phyloP scores from a whole-genome alignment of 2,113 vertebrate species.

The Sigmodon hispidus region DNA sequence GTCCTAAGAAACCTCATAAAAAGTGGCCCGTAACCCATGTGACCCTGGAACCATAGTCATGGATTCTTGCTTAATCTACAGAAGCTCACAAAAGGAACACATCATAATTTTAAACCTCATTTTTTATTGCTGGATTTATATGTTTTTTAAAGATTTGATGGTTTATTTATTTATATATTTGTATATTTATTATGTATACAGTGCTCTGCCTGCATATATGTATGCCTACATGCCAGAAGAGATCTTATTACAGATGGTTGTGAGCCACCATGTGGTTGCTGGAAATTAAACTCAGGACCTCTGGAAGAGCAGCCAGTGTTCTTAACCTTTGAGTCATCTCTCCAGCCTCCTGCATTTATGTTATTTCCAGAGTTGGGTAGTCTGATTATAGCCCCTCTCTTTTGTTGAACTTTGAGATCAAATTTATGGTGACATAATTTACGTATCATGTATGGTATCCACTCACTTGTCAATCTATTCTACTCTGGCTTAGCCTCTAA shows the following conservation, averaged over 20 bases:
- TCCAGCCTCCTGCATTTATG: too few species aligned
- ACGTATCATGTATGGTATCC: neutral
- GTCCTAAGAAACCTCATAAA: neutral
- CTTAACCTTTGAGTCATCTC: too few species aligned
- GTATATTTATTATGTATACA: too few species aligned
- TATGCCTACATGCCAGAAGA: too few species aligned
- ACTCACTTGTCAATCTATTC: neutral
- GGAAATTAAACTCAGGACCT: too few species aligned
- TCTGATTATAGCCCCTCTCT: neutral
- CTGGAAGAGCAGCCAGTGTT: too few species aligned
- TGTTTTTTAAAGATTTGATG: too few species aligned
- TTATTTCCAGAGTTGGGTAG: slow-evolving; percentile 2
- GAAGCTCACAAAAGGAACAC: neutral
- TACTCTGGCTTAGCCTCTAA: neutral
- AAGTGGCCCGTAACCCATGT: neutral
- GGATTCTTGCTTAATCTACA: neutral
- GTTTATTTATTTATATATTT: too few species aligned
- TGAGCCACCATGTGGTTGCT: too few species aligned
- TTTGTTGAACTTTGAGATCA: neutral
- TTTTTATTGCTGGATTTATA: neutral
- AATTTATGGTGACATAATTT: neutral
- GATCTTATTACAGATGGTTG: too few species aligned
- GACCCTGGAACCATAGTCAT: neutral
- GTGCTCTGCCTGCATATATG: too few species aligned
- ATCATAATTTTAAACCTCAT: neutral